Conservation (phyloP, 2,888 invertebrate species). For the Maniola hyperantus region DNA sequence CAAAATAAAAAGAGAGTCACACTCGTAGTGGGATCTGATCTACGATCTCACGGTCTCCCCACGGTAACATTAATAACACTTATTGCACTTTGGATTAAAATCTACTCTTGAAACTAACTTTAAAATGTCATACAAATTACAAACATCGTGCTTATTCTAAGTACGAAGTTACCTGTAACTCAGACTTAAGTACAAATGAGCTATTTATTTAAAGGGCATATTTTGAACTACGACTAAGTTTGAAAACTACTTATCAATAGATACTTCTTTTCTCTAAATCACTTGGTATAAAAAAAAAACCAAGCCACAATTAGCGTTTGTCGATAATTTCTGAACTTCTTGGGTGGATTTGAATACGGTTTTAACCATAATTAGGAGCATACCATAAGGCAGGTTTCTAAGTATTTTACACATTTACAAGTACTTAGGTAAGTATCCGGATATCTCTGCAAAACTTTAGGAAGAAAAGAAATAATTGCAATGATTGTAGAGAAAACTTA, state of each 20-base stretch:
- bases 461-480: too few relatives aligned
- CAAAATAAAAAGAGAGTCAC: not conserved
- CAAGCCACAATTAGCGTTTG: too few relatives aligned
- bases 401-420: too few relatives aligned
- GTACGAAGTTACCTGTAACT: not conserved
- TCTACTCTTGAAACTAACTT: constrained; percentile 8
- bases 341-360: too few relatives aligned
- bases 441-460: too few relatives aligned
- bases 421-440: too few relatives aligned
- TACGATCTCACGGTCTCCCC: constrained; percentile 11
- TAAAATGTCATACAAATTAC: not conserved
- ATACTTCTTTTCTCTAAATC: too few relatives aligned
- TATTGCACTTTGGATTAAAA: constrained; percentile 10
- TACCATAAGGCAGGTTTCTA: too few relatives aligned
- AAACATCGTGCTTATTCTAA: constrained; percentile 3
- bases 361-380: too few relatives aligned
- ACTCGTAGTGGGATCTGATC: not conserved
- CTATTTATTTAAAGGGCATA: constrained; percentile 6
- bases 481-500: not conserved
- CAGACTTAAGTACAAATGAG: not conserved
- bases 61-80: constrained; percentile 11
- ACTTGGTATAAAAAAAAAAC: too few relatives aligned
- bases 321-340: too few relatives aligned
- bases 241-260: too few relatives aligned
- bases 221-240: not conserved